phyloP scores from a whole-genome alignment of 2,113 vertebrate species.

The Galemys pyrenaicus region DNA sequence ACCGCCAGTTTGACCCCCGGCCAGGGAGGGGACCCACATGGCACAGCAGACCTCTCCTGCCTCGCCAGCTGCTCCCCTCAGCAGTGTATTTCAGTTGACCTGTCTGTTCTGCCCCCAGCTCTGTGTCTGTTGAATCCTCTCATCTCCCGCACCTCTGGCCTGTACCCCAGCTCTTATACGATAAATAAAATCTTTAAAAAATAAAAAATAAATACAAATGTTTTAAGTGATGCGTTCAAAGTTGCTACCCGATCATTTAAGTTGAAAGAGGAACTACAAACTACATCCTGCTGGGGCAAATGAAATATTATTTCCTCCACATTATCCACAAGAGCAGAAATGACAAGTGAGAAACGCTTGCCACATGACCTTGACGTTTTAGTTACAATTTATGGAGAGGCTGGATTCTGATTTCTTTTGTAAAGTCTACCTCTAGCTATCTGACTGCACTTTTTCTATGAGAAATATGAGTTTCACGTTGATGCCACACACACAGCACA shows the following conservation, averaged over 20 bases:
- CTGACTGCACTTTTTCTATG: not conserved
- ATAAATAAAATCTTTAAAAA: too few relatives aligned
- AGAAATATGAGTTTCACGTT: not conserved
- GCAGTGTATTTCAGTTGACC: too few relatives aligned
- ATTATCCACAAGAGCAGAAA: not conserved
- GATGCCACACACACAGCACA: not conserved
- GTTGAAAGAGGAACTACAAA: conserved; percentile 7
- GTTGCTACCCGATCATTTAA: not conserved
- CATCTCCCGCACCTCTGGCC: too few relatives aligned
- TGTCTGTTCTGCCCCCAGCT: too few relatives aligned
- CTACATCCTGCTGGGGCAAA: not conserved
- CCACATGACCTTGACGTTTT: not conserved
- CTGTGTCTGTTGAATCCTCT: too few relatives aligned
- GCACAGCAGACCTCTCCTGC: too few relatives aligned
- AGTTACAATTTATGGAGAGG: not conserved
- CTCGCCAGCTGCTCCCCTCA: too few relatives aligned
- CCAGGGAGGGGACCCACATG: too few relatives aligned
- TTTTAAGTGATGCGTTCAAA: not conserved
- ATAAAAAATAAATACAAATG: too few relatives aligned
- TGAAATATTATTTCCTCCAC: not conserved
- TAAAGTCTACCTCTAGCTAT: not conserved
- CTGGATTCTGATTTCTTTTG: not conserved
- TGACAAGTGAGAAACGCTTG: not conserved
- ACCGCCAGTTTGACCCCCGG: too few relatives aligned
- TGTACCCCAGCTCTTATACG: too few relatives aligned